These are phyloP conservation scores for Aporophyla nigra DNA, from an alignment of 2,888 invertebrate genomes.

Conservation along the genomic window DNA sequence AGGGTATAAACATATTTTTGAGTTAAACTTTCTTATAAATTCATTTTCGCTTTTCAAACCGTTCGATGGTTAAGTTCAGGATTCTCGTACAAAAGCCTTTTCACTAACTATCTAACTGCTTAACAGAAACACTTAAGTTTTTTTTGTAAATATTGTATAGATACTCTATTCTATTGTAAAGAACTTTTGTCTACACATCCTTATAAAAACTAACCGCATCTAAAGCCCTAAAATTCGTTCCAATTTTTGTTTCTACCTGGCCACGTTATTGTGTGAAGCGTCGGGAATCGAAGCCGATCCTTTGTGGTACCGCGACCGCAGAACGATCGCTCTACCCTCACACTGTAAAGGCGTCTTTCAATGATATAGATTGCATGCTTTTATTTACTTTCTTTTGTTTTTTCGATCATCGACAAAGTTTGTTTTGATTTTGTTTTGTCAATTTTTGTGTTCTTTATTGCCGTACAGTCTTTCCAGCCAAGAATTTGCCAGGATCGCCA, in stretches of 20 bases:
- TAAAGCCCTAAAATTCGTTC: constrained; percentile 55
- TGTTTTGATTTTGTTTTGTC: constrained; percentile 38
- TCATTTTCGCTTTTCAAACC: not conserved
- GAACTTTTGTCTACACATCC: constrained; percentile 26
- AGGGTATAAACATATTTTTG: not conserved
- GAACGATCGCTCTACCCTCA: constrained; percentile 44
- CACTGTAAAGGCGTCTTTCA: constrained; percentile 26
- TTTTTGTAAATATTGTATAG: constrained; percentile 10
- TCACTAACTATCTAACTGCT: not conserved
- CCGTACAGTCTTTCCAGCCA: not conserved
- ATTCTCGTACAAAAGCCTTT: too few species aligned
- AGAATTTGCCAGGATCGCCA: too few species aligned
- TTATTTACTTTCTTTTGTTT: constrained; percentile 30
- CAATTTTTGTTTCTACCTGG: constrained; percentile 61
- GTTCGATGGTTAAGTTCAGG: not conserved
- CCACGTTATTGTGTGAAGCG: constrained; percentile 47
- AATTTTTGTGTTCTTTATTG: not conserved
- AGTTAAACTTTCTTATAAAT: not conserved
- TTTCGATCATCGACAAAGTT: constrained; percentile 35
- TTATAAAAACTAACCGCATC: constrained; percentile 40
- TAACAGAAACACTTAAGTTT: not conserved
- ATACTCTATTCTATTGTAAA: constrained; percentile 16
- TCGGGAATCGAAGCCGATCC: constrained; percentile 59
- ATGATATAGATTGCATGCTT: constrained; percentile 47
- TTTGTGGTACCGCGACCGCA: constrained; percentile 67